Evolutionary conservation across 2,888 invertebrate genomes (phyloP), one percentile per base, ranked within the genome.

Genomic region (Rhyacophila evoluta): DNA sequence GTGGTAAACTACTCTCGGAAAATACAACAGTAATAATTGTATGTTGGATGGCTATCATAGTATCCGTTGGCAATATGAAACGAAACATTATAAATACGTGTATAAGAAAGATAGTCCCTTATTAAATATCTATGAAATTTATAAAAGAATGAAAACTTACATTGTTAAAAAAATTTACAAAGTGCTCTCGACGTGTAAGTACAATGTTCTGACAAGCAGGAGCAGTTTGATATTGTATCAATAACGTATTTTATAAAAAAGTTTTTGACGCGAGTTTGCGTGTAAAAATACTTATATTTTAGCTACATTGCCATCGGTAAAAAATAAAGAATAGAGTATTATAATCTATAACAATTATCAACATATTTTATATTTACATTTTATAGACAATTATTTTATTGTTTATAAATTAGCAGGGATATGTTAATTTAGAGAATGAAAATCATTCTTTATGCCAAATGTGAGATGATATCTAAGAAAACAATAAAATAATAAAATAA

Each of bases 291-390:
- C 69, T 29, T 15, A 33, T 29, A 29, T 69, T 55, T 69, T 15
- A 69, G 28, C 69, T 29, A 33, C 28, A 69, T 69, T 29, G 28
- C 69, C 69, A 69, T 69, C 33, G 33, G 28, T 69, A 33, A 69
- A 29, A 29, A 69, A 69, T 76, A 72, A 81, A 81, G 74, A 77
- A 77, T 81, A 81, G 79, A 81, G 67, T 72, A 29, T 70, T 74
- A 78, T 81, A 81, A 72, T 77, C 80, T 82, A 82, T 77, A 77
- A 82, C 80, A 82, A 75, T 80, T 80, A 82, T 82, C 79, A 80
- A 82, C 79, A 81, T 81, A 81, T 81, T 55, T 78, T 72, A 77
- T 77, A 77, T 75, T 36, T 75, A 79, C 76, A 79, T 69, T 79
- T 73, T 69, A 74, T 79, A 78, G 69, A 38, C 69, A 70, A 74